These are phyloP conservation scores for Notodonta dromedarius DNA, from an alignment of 2,888 invertebrate species.

Conservation along the genomic window DNA sequence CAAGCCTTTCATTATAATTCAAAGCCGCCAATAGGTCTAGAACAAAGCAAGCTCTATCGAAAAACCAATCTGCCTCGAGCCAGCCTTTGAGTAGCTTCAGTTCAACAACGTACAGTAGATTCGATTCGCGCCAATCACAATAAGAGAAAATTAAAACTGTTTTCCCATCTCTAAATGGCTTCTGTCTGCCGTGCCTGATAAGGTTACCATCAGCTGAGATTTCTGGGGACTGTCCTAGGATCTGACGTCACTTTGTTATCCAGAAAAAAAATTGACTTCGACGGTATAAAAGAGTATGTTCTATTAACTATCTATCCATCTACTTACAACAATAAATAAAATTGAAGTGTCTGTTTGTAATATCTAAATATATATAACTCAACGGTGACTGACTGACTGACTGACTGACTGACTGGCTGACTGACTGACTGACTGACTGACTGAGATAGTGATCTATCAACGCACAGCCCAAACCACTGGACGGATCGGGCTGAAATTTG, in stretches of 20 bases:
- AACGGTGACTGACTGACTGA: too few relatives aligned
- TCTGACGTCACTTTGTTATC: neutral
- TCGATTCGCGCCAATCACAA: neutral
- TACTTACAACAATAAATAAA: too few relatives aligned
- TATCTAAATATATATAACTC: too few relatives aligned
- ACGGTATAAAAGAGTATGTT: too few relatives aligned
- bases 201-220: neutral
- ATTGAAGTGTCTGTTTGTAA: too few relatives aligned
- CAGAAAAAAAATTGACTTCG: too few relatives aligned
- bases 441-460: too few relatives aligned
- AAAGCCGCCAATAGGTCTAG: neutral
- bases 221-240: neutral
- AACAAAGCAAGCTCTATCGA: neutral
- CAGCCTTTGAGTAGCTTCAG: neutral
- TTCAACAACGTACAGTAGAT: neutral
- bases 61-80: slow-evolving; percentile 2
- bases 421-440: too few relatives aligned
- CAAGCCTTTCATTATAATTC: neutral
- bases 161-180: slow-evolving; percentile 4
- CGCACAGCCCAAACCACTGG: too few relatives aligned
- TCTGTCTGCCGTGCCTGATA: neutral
- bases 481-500: too few relatives aligned
- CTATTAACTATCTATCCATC: too few relatives aligned
- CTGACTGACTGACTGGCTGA: too few relatives aligned
- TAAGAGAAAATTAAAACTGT: slow-evolving; percentile 2